Evolutionary conservation across 2,113 vertebrate genomes (phyloP), one percentile per base, ranked within the genome.

Genomic region (Tachysurus vachellii): DNA sequence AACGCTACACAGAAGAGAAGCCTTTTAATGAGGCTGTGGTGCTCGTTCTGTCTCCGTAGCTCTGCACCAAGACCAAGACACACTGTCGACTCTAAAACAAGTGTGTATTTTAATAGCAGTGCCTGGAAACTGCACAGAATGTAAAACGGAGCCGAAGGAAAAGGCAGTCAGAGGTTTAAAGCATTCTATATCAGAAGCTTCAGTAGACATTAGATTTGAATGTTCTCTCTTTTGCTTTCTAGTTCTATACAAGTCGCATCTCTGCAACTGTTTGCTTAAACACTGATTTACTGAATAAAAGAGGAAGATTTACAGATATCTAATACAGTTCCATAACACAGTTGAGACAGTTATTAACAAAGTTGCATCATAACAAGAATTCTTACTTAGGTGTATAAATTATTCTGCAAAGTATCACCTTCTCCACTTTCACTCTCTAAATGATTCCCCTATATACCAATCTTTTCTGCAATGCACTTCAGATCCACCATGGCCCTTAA

Each of bases 21-120:
- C 84, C 86, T 94, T 94, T 94, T 96, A 96, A 96, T 96, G 95
- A 96, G 95, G 82, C 66, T 77, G 54, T 28, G 82, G 84, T 88
- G 86, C 80, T 82, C 21, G 61, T 86, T 80, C 84, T 36, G 84
- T 86, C 59, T 75, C 5, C 5, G 71, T 83, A 62, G 64, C 56
- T 54, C 47, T 84, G 83, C 53, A 84, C 66, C 57, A 75, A 82
- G 28, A 70, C 80, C 44, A 76, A 76, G 71, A 83, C 47, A 56
- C 47, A 83, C 70, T 87, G 86, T 87, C 42, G 47, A 77, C 36
- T 77, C 50, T 77, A 21, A 77, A 87, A 83, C 59, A 83, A 83
- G 71, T 21, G 47, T 62, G 47, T 87, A 23, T 64, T 64, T 76
- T 64, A 83, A 83, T 87, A 64, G 70, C 81, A 21, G 44, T 83